Evolutionary conservation across 2,797 vertebrate species (phyloP), one percentile per base, ranked within the genome.

Genomic region (Anolis apletophallus): DNA sequence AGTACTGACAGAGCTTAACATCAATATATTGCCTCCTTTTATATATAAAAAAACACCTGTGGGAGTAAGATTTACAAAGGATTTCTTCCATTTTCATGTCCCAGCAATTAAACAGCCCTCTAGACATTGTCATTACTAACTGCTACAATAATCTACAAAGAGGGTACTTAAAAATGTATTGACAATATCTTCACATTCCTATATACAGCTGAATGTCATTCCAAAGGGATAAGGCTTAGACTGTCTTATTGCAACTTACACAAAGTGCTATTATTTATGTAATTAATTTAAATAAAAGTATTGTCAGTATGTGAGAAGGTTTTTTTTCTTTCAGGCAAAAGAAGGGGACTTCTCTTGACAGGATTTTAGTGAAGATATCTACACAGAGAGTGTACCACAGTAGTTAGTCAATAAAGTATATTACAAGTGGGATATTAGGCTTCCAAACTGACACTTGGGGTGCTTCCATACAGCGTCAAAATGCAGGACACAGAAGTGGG

Each of bases 321-420:
- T 40, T 80, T 26, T 32, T 80, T 80, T 46, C 9, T 61, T 50
- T 69, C n/a, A 34, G 19, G 57, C 36, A 11, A 61, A 75, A 50
- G 81, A 68, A 84, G 79, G 69, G n/a, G 19, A 76, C 64, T 46
- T 64, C 17, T 46, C 77, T 74, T 85, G 61, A 87, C 4, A 2
- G 23, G 46, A 68, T 68, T 2, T 52, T 61, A 75, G 19, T 64
- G 26, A 64, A 64, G 2, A 64, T 64, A 10, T 29, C 10, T 8
- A 23, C 26, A 10, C 74, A 85, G 74, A 32, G 86, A 40, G 85
- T 82, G 72, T 81, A 57, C 16, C 52, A 52, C 55, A 85, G 64
- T 81, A 87, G 84, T 72, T 34, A 90, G 83, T 1, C 64, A 19
- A 59, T 84, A 88, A 80, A 26, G 26, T 64, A 64, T 64, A 64